Conservation (phyloP, 2,797 vertebrate genomes). For the Harpagifer antarcticus region DNA sequence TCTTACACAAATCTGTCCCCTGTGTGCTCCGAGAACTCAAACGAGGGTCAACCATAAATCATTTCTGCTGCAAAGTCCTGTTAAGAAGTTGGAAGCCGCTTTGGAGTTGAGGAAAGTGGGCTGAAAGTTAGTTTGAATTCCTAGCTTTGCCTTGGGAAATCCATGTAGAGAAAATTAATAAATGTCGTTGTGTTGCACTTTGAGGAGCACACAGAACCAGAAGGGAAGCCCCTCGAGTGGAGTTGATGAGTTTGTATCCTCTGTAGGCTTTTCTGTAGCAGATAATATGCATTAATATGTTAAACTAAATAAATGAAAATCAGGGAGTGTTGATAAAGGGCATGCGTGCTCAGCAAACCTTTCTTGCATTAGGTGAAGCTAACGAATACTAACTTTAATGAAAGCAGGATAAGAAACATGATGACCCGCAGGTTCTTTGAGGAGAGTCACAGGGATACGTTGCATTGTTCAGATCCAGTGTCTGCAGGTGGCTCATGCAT, state of each 20-base stretch:
- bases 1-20: conserved; percentile 48
- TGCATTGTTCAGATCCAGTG: conserved; percentile 53
- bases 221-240: conserved; percentile 1
- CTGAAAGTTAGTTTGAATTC: conserved; percentile 43
- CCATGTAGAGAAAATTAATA: conserved; percentile 20
- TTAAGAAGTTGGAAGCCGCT: not conserved
- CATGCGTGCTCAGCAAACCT: conserved; percentile 50
- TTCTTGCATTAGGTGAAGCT: conserved; percentile 26
- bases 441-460: conserved; percentile 18
- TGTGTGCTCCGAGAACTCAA: conserved; percentile 39
- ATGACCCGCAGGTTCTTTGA: conserved; percentile 31
- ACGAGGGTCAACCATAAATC: conserved; percentile 59
- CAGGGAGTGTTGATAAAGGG: conserved; percentile 33
- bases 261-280: not conserved
- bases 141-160: conserved; percentile 30
- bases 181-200: conserved; percentile 25
- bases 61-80: conserved; percentile 22
- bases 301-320: conserved; percentile 48
- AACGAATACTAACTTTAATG: conserved; percentile 24
- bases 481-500: conserved; percentile 71
- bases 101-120: conserved; percentile 20
- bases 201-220: not conserved
- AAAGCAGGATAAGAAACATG: conserved; percentile 40
- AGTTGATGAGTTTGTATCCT: not conserved
- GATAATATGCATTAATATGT: conserved; percentile 49